These are phyloP conservation scores for Uropsilus gracilis DNA, from an alignment of 2,113 vertebrate genomes.

Conservation along the genomic window DNA sequence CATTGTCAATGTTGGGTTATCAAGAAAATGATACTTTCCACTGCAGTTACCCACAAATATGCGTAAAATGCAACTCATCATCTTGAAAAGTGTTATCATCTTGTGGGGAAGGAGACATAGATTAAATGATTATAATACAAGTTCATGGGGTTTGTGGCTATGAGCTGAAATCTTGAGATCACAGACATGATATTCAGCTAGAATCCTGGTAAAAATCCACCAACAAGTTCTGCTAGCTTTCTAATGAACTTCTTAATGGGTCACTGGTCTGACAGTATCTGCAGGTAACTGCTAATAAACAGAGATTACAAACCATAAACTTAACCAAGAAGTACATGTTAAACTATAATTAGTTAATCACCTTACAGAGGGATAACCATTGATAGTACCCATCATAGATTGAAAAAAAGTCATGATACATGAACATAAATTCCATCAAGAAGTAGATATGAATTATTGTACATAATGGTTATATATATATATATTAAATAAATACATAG, in stretches of 20 bases:
- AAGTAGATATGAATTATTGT: background rate
- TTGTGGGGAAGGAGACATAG: background rate
- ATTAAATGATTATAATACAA: background rate
- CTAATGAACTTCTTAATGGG: background rate
- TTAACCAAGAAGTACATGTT: background rate
- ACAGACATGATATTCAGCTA: background rate
- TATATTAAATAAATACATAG: background rate
- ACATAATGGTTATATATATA: too few relatives aligned
- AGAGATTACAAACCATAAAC: background rate
- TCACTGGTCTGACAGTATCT: background rate
- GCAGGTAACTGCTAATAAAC: background rate
- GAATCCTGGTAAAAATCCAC: background rate
- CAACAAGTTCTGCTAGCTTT: background rate
- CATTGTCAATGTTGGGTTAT: background rate
- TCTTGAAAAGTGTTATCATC: background rate
- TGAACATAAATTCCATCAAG: background rate
- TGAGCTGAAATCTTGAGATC: background rate
- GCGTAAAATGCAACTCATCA: background rate
- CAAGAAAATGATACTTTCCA: background rate
- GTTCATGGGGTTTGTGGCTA: background rate
- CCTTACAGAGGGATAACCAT: background rate
- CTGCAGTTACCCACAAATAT: background rate
- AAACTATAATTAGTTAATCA: background rate
- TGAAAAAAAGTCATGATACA: background rate
- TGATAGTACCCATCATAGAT: background rate